Evolutionary conservation across 2,888 invertebrate species (phyloP).

Genomic region (Meloe dianella): DNA sequence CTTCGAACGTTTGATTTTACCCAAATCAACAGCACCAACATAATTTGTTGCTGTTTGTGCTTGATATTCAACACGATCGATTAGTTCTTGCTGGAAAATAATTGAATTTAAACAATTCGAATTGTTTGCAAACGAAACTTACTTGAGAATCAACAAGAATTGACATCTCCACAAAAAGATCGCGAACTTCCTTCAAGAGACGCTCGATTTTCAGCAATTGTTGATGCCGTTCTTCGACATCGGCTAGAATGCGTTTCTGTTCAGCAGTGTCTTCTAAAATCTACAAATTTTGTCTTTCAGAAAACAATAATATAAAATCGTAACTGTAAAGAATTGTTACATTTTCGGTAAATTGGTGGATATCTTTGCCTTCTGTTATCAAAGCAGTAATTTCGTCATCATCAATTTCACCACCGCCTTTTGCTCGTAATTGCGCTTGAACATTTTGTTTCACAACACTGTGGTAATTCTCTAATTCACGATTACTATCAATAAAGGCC

Average conservation of each 20-base stretch:
- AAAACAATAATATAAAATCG: too few species aligned
- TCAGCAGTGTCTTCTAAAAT: constrained; percentile 80
- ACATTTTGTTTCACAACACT: constrained; percentile 63
- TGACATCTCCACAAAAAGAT: constrained; percentile 85
- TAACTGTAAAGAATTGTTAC: constrained; percentile 49
- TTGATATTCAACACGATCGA: constrained; percentile 72
- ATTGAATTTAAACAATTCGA: neutral
- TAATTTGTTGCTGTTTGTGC: constrained; percentile 67
- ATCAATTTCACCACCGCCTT: constrained; percentile 43
- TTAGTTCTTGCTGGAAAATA: constrained; percentile 66
- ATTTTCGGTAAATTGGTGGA: constrained; percentile 62
- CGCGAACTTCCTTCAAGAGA: constrained; percentile 77
- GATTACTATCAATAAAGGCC: constrained; percentile 63
- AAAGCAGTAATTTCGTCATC: constrained; percentile 58
- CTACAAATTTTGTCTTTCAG: constrained; percentile 62
- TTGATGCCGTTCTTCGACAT: constrained; percentile 81
- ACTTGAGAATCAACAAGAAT: constrained; percentile 79
- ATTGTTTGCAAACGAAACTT: constrained; percentile 32
- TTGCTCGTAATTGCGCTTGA: constrained; percentile 64
- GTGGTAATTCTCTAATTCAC: constrained; percentile 62
- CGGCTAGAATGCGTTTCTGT: constrained; percentile 76
- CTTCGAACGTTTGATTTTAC: constrained; percentile 62
- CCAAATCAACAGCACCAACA: constrained; percentile 64
- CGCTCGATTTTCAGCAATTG: constrained; percentile 83
- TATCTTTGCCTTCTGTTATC: constrained; percentile 57